These are phyloP conservation scores for Chrysodeixis includens DNA, from an alignment of 2,888 invertebrate species.

Conservation along the genomic window DNA sequence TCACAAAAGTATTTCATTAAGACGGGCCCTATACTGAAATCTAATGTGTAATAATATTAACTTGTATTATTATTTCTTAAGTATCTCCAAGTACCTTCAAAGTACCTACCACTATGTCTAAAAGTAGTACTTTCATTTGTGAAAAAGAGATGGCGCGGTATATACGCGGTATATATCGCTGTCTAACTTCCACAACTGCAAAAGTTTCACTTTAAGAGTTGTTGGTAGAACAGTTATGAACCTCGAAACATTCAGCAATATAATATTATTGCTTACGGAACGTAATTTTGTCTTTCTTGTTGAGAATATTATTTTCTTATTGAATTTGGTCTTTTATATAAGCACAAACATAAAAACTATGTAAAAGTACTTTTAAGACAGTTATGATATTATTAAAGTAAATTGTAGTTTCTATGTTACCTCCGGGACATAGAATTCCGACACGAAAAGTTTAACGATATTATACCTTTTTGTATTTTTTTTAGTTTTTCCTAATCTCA, in stretches of 20 bases:
- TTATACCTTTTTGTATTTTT: too few relatives aligned
- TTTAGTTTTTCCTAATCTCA: too few relatives aligned
- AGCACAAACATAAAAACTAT: neutral
- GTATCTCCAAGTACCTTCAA: neutral
- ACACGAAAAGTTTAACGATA: too few relatives aligned
- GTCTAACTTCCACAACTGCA: too few relatives aligned
- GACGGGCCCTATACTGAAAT: constrained; percentile 8
- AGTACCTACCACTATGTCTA: too few relatives aligned
- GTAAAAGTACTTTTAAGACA: neutral
- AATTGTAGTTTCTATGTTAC: neutral
- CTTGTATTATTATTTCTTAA: constrained; percentile 1
- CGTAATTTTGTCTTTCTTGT: neutral
- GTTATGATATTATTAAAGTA: neutral
- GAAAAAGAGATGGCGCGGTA: too few relatives aligned
- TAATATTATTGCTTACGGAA: neutral
- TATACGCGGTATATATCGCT: too few relatives aligned
- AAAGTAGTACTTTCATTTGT: too few relatives aligned
- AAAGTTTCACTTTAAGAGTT: too few relatives aligned
- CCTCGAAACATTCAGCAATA: neutral
- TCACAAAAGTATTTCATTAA: constrained; percentile 2
- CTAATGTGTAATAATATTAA: neutral
- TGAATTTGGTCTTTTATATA: neutral
- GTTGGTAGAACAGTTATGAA: too few relatives aligned
- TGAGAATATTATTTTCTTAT: constrained; percentile 1
- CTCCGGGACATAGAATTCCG: neutral